Conservation (phyloP, 2,888 invertebrate genomes). For the Parnassius glacialis region DNA sequence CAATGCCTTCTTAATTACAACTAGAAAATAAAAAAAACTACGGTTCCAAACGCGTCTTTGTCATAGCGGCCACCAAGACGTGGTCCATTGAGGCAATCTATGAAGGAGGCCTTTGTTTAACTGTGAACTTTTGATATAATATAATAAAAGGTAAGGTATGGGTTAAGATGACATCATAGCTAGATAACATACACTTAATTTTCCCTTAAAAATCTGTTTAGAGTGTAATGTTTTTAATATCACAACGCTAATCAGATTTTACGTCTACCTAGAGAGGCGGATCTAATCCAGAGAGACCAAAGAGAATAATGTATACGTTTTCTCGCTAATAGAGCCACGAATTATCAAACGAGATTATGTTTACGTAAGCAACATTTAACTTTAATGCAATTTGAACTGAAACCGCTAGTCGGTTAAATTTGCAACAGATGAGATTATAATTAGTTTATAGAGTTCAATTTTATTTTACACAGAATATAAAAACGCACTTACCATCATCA, state of each 20-base stretch:
- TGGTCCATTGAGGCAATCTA: too few species aligned
- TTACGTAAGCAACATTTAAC: conserved; percentile 58
- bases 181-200: background rate
- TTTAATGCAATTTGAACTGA: conserved; percentile 21
- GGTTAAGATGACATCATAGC: too few species aligned
- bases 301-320: conserved; percentile 73
- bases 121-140: too few species aligned
- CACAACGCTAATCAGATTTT: conserved; percentile 62
- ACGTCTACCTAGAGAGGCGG: conserved; percentile 47
- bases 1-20: too few species aligned
- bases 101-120: too few species aligned
- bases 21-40: too few species aligned
- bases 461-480: background rate
- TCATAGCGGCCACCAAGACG: too few species aligned
- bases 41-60: too few species aligned
- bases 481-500: too few species aligned
- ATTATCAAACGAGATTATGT: conserved; percentile 71
- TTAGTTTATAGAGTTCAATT: background rate
- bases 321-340: conserved; percentile 67
- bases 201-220: conserved; percentile 7
- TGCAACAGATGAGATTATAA: background rate
- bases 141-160: too few species aligned
- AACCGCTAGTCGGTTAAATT: conserved; percentile 11
- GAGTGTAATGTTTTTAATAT: conserved; percentile 17
- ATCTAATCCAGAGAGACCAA: conserved; percentile 59